phyloP scores from a whole-genome alignment of 2,797 vertebrate species.

The Sebastes steindachneri region DNA sequence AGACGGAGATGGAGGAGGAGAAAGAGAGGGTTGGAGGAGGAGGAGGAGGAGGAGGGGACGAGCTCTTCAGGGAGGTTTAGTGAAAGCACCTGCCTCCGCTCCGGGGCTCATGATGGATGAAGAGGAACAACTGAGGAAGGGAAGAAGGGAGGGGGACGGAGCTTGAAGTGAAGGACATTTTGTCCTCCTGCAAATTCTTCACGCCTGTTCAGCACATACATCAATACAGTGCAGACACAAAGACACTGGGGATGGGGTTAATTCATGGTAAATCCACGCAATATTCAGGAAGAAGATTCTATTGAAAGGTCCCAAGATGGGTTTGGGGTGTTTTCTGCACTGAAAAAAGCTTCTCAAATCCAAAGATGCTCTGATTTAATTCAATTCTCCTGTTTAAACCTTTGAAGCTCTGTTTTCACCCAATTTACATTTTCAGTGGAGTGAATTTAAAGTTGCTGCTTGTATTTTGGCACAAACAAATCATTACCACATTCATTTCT shows the following conservation, averaged over 20 bases:
- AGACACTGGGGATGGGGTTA: conserved; percentile 14
- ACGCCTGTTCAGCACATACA: conserved; percentile 12
- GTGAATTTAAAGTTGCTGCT: conserved; percentile 21
- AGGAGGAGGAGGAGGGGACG: not conserved
- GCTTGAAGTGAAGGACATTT: conserved; percentile 61
- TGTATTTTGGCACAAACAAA: conserved; percentile 22
- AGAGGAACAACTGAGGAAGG: conserved; percentile 53
- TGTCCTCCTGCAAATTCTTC: conserved; percentile 47
- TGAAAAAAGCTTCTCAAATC: conserved; percentile 28
- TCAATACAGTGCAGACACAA: conserved; percentile 17
- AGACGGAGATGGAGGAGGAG: conserved; percentile 17
- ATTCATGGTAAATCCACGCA: conserved; percentile 20
- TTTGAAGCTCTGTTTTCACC: conserved; percentile 5
- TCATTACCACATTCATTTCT: conserved; percentile 13
- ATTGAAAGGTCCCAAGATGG: conserved; percentile 16
- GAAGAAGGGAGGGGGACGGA: not conserved
- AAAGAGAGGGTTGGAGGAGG: not conserved
- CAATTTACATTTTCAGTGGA: conserved; percentile 21
- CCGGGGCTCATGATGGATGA: conserved; percentile 65
- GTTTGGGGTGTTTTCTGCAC: not conserved
- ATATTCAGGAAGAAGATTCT: conserved; percentile 4
- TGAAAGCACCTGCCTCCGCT: conserved; percentile 71
- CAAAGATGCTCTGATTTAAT: conserved; percentile 30
- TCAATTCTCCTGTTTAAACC: not conserved
- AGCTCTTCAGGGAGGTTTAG: conserved; percentile 58